Evolutionary conservation across 92 coral and sea anemone species (phyloP), one percentile per base, ranked within the genome.

Genomic region (Heliopora coerulea): DNA sequence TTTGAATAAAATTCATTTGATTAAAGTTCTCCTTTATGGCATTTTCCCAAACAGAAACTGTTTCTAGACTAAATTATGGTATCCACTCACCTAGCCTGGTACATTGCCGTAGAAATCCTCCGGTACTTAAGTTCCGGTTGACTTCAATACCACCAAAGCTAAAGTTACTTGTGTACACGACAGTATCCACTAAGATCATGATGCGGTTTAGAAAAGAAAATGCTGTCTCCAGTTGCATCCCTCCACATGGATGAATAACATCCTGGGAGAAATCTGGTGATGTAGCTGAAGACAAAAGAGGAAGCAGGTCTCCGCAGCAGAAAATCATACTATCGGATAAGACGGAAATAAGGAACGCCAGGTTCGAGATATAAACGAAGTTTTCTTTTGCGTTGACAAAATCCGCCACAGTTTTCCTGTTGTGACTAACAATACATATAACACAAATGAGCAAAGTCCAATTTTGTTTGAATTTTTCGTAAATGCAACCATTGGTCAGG

Each of bases 221-320:
- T 57, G 97, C 91, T 58, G 97, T 91, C 72, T 95, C 99, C 88
- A 95, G 86, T 31, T 82, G 83, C 99, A 95, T 95, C 29, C 99
- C 99, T 18, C 99, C 99, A 63, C 99, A 95, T 15, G 99, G 99
- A 63, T 95, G 96, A 77, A 95, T 95, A 83, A 95, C 99, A 80
- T 95, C 99, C 82, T 95, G 99, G 63, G 93, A 76, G 74, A 85
- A 95, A 78, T 95, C 99, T 81, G 97, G 99, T 73, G 99, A 95
- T 23, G 99, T 95, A 33, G 91, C 99, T 28, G 96, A 89, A 41
- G 99, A 95, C 49, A 95, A 82, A 46, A 95, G 83, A 12, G 99
- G 99, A 34, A 95, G 89, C 54, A 95, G 86, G 65, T 95, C 99
- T 60, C 99, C 99, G 42, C 99, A 95, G 31, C 95, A 93, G 83